phyloP scores from a whole-genome alignment of 2,113 vertebrate species.

The Aramus guarauna region DNA sequence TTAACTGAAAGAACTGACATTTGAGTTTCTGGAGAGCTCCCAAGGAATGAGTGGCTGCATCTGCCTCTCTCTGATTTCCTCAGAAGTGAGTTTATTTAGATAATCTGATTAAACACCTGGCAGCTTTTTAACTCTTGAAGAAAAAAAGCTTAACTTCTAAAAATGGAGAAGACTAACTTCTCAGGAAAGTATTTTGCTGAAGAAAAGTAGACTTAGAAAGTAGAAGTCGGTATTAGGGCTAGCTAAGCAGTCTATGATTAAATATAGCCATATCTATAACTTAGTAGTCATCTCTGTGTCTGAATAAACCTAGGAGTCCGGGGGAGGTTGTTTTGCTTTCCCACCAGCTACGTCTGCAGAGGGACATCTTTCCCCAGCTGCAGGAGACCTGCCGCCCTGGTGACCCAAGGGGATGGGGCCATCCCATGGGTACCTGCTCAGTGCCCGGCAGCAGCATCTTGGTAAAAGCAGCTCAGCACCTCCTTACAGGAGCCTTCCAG shows the following conservation, averaged over 20 bases:
- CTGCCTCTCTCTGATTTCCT: background rate
- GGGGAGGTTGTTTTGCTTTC: background rate
- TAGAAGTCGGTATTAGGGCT: background rate
- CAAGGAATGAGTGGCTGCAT: background rate
- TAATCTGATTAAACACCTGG: background rate
- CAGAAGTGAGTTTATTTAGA: background rate
- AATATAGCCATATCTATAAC: background rate
- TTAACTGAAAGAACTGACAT: background rate
- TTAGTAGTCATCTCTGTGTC: background rate
- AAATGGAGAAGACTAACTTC: background rate
- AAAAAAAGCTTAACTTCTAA: background rate
- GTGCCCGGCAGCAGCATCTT: background rate
- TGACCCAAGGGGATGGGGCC: background rate
- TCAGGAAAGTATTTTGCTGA: background rate
- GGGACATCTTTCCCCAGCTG: background rate
- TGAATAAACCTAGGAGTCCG: background rate
- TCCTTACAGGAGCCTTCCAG: background rate
- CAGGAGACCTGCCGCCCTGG: background rate
- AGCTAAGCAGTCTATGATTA: background rate
- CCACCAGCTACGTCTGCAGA: background rate
- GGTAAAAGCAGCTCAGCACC: background rate
- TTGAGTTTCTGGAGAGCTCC: background rate
- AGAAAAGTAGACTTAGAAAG: background rate
- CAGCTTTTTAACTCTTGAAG: background rate
- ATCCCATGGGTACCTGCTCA: background rate